phyloP scores from a whole-genome alignment of 2,888 invertebrate species.

The Asteroscopus sphinx region DNA sequence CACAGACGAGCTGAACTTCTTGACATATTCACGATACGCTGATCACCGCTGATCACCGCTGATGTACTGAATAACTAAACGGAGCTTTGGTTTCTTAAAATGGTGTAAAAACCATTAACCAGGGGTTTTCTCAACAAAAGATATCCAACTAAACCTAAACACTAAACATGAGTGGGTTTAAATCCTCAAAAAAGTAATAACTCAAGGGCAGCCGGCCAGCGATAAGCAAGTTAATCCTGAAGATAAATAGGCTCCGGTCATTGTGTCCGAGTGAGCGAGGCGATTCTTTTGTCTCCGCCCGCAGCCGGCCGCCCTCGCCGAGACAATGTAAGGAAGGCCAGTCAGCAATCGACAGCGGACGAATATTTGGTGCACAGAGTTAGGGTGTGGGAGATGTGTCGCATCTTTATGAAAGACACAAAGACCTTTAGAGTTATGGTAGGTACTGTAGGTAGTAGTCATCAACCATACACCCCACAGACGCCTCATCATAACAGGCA shows the following conservation, averaged over 20 bases:
- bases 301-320: slow-evolving; percentile 59
- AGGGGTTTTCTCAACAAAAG: slow-evolving; percentile 2
- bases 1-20: too few relatives aligned
- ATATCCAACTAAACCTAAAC: neutral
- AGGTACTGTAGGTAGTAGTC: too few relatives aligned
- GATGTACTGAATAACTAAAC: too few relatives aligned
- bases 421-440: too few relatives aligned
- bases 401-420: neutral
- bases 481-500: too few relatives aligned
- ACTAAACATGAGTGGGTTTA: slow-evolving; percentile 10
- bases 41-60: too few relatives aligned
- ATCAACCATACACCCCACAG: too few relatives aligned
- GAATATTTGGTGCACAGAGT: slow-evolving; percentile 54
- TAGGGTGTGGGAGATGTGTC: slow-evolving; percentile 14
- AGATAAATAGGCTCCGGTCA: slow-evolving; percentile 85
- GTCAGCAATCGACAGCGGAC: slow-evolving; percentile 82
- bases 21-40: too few relatives aligned
- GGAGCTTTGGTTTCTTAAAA: too few relatives aligned
- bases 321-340: slow-evolving; percentile 81
- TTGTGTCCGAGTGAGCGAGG: slow-evolving; percentile 85
- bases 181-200: slow-evolving; percentile 67
- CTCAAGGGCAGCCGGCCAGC: slow-evolving; percentile 67
- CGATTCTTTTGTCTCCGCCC: slow-evolving; percentile 86
- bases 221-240: slow-evolving; percentile 88
- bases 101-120: slow-evolving; percentile 4